Percentiles rank a stretch among this genome's conserved stretches.
Evolutionary conservation across 1,140 invertebrate species (phyloP).

Genomic region (Nomia melanderi): DNA sequence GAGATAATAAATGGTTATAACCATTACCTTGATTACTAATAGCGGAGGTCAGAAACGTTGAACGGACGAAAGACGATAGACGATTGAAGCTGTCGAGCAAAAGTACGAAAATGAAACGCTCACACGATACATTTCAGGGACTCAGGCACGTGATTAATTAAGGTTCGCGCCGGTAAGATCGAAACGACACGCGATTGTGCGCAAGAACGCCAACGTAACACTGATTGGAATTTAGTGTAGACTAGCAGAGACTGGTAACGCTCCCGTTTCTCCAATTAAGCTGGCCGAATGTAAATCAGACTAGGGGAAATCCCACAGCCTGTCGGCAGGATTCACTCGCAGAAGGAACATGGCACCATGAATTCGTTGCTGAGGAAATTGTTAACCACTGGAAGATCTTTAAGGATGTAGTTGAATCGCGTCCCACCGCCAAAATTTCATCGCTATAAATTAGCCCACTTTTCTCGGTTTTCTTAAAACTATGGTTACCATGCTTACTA

Average conservation of each 20-base stretch:
- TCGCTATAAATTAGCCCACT: not conserved
- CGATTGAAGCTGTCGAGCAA: not conserved
- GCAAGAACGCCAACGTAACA: constrained; percentile 4
- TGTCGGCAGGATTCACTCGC: constrained; percentile 37
- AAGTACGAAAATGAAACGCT: constrained; percentile 18
- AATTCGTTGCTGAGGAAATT: constrained; percentile 33
- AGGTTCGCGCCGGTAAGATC: constrained; percentile 17
- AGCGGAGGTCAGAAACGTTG: no score
- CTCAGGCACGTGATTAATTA: constrained; percentile 32
- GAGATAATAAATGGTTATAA: no score
- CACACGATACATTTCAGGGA: not conserved
- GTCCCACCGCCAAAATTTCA: not conserved
- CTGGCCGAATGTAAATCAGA: constrained; percentile 48
- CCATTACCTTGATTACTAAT: not conserved
- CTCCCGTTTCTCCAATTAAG: constrained; percentile 48
- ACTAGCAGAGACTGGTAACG: constrained; percentile 27
- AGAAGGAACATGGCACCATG: constrained; percentile 30
- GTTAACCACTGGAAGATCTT: constrained; percentile 32
- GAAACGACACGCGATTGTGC: constrained; percentile 7
- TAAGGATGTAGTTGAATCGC: not conserved
- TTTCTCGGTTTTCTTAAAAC: not conserved
- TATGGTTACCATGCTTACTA: no score
- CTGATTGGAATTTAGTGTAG: constrained; percentile 50
- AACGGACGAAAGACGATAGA: not conserved
- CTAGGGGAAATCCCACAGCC: constrained; percentile 25